Percentiles rank a stretch among this genome's conserved stretches.
Evolutionary conservation across 1,140 invertebrate species (phyloP).

Genomic region (Lasioglossum baleicum): DNA sequence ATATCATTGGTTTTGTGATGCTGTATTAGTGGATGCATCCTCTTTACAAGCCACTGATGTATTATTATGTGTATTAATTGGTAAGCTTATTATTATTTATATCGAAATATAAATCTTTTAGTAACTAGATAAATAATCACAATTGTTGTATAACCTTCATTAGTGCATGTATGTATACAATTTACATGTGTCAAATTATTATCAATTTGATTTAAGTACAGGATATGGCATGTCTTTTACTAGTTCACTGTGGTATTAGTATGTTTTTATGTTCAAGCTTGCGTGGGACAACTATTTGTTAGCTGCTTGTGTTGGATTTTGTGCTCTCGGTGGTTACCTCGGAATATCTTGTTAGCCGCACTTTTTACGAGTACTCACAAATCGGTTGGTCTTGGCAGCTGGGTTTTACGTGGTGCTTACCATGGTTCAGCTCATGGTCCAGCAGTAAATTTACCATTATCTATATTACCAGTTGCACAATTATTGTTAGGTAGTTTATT

Average conservation of each 20-base stretch:
- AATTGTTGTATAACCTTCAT: too few species aligned
- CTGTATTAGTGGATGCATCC: conserved; percentile 72
- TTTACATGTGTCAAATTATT: background rate
- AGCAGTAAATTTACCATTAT: conserved; percentile 74
- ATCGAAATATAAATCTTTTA: background rate
- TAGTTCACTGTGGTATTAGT: too few species aligned
- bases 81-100: conserved; percentile 51
- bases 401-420: conserved; percentile 74
- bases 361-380: conserved; percentile 77
- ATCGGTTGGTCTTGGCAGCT: conserved; percentile 74
- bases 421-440: conserved; percentile 70
- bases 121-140: too few species aligned
- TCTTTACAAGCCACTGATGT: conserved; percentile 74
- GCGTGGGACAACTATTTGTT: conserved; percentile 72
- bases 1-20: conserved; percentile 77
- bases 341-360: conserved; percentile 69
- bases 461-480: conserved; percentile 74
- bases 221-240: background rate
- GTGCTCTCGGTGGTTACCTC: conserved; percentile 71
- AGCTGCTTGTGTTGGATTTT: conserved; percentile 75
- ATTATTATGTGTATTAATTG: conserved; percentile 73
- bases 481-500: conserved; percentile 75
- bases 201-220: too few species aligned
- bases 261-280: conserved; percentile 62
- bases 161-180: background rate